phyloP scores from a whole-genome alignment of 2,797 vertebrate genomes.

The Smutsia temminckii region DNA sequence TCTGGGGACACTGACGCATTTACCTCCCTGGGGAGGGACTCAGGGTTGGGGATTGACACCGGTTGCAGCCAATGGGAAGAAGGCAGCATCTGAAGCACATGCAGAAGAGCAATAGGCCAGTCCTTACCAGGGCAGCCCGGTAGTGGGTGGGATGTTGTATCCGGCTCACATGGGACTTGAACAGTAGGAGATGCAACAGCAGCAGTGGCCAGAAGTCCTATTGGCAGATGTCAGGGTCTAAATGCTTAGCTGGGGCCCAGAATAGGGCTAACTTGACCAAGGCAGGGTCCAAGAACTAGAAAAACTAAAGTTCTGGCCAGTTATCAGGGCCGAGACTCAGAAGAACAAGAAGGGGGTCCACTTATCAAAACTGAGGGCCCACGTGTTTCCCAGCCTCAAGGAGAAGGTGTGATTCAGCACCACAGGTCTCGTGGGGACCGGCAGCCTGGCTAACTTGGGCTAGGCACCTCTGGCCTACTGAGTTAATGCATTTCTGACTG shows the following conservation, averaged over 20 bases:
- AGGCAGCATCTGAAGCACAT: not conserved
- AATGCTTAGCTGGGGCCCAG: not conserved
- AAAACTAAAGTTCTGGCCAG: not conserved
- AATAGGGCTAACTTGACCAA: not conserved
- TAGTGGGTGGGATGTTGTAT: not conserved
- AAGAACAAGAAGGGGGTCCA: not conserved
- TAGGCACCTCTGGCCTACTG: not conserved
- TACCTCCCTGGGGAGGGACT: not conserved
- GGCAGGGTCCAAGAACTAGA: not conserved
- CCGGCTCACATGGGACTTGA: not conserved
- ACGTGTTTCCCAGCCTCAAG: not conserved
- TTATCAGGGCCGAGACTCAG: not conserved
- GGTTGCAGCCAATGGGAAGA: not conserved
- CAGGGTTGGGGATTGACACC: not conserved
- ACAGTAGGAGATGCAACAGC: not conserved
- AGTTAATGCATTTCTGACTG: not conserved
- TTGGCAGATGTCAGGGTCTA: not conserved
- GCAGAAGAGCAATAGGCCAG: not conserved
- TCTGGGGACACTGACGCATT: not conserved
- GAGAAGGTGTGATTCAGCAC: not conserved
- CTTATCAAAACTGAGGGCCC: not conserved
- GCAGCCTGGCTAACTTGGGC: not conserved
- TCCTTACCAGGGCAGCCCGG: not conserved
- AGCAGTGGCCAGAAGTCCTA: not conserved
- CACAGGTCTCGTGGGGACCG: not conserved